Evolutionary conservation across 2,113 vertebrate species (phyloP), one percentile per base, ranked within the genome.

Genomic region (Lota lota): DNA sequence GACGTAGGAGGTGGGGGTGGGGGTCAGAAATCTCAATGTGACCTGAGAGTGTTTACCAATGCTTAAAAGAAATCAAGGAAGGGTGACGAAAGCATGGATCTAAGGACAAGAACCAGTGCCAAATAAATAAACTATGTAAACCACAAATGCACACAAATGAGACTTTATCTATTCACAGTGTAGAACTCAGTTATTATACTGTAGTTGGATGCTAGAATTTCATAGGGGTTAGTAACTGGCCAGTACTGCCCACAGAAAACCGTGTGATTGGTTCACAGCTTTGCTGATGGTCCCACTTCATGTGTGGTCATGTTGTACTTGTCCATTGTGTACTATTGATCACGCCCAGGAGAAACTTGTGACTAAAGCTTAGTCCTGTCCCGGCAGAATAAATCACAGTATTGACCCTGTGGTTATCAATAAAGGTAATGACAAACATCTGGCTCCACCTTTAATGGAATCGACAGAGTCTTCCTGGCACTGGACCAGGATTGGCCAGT

Each of bases 351-450:
- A 88, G 85, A 90, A 90, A 90, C 89, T 90, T 91, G 90, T 92
- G 90, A 92, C 91, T 90, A 88, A 92, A 89, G 90, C 90, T 89
- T 82, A 88, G 88, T 77, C 83, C 79, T 69, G 83, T 89, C 87
- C 88, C 88, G 73, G 79, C 80, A 82, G 88, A 91, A 93, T 91
- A 91, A 92, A 92, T 92, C 90, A 90, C 87, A 77, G 82, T 88
- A 92, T 92, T 90, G 92, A 92, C 83, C 84, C 77, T 73, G 82
- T 76, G 83, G 82, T 88, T 92, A 91, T 92, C 90, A 92, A 92
- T 92, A 92, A 89, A 85, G 88, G 88, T 91, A 91, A 92, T 92
- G 90, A 91, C 89, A 92, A 91, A 92, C 87, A 91, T 91, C 89
- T 91, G 89, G 90, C 85, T 87, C 84, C 88, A 88, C 85, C 88